Evolutionary conservation across 2,888 invertebrate genomes (phyloP), one percentile per base, ranked within the genome.

Genomic region (Drosophila leonis): DNA sequence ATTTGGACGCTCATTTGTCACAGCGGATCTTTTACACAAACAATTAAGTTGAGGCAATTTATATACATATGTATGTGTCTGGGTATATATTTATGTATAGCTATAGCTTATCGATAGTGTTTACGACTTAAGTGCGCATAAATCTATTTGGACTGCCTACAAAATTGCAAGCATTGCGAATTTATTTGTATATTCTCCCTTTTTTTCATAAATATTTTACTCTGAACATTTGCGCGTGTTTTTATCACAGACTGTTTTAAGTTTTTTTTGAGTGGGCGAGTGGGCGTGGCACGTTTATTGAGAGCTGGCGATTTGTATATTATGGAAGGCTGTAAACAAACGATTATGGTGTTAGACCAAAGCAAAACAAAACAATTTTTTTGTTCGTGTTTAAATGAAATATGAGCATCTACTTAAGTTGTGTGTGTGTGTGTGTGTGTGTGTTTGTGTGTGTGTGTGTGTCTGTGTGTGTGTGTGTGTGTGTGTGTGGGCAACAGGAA

Each of bases 261-360:
- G 20, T 35, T 24, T 27, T 63, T 41, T 6, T n/a, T 1, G 5
- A n/a, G 5, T 1, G 33, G n/a, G 39, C 20, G 15, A 13, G 18
- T n/a, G 29, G 20, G 41, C 27, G 27, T 31, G 35, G 59, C 33
- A 35, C 24, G 75, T 75, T 67, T 59, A 56, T 80, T 65, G 57
- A 62, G 59, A 64, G 60, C 66, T 51, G 57, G 9, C 60, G 51
- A 73, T 78, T 78, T 83, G 69, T 68, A 37, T 65, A 69, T 51
- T 46, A 61, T 46, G 27, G 33, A 42, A 29, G 60, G 46, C 44
- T 64, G 73, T 88, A 88, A 83, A 85, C 73, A 85, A 85, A 67
- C 27, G 44, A 61, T 74, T 70, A 70, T 60, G 48, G n/a, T 42
- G 57, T 46, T 66, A 59, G 41, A 12, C 18, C 31, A 31, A 48